phyloP scores from a whole-genome alignment of 2,888 invertebrate genomes.

The Ischnus inquisitorius region DNA sequence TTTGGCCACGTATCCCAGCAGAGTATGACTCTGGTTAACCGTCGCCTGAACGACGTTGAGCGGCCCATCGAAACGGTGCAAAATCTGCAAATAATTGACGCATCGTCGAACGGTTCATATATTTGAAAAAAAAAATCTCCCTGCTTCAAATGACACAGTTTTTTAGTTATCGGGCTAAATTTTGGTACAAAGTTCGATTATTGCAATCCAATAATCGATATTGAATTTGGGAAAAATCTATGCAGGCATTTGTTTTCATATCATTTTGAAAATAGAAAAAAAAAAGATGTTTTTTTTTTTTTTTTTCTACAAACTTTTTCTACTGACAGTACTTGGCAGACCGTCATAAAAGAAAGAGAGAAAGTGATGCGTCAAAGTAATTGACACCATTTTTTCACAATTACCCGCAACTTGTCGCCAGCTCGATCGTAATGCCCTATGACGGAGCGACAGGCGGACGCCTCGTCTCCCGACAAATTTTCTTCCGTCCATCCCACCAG shows the following conservation, averaged over 20 bases:
- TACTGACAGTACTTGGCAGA: too few relatives aligned
- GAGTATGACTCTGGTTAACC: constrained; percentile 89
- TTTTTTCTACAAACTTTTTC: not conserved
- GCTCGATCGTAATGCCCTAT: constrained; percentile 82
- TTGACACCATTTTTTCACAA: too few relatives aligned
- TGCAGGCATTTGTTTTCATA: too few relatives aligned
- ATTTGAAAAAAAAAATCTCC: too few relatives aligned
- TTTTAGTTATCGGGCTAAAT: too few relatives aligned
- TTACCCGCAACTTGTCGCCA: constrained; percentile 79
- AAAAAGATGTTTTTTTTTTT: not conserved
- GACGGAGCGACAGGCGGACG: constrained; percentile 76
- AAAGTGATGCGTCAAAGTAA: too few relatives aligned
- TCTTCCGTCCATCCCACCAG: constrained; percentile 89
- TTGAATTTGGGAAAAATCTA: too few relatives aligned
- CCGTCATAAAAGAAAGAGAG: too few relatives aligned
- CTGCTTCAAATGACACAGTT: too few relatives aligned
- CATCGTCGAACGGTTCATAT: not conserved
- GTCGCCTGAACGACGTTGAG: constrained; percentile 93
- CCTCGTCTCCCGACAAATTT: constrained; percentile 65
- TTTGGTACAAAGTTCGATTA: too few relatives aligned
- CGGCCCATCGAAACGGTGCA: constrained; percentile 89
- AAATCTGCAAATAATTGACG: constrained; percentile 80
- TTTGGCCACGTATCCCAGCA: constrained; percentile 91
- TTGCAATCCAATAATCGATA: too few relatives aligned
- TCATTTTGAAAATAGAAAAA: too few relatives aligned